These are phyloP conservation scores for Dinoponera quadriceps DNA, from an alignment of 1,140 invertebrate species.

Conservation along the genomic window DNA sequence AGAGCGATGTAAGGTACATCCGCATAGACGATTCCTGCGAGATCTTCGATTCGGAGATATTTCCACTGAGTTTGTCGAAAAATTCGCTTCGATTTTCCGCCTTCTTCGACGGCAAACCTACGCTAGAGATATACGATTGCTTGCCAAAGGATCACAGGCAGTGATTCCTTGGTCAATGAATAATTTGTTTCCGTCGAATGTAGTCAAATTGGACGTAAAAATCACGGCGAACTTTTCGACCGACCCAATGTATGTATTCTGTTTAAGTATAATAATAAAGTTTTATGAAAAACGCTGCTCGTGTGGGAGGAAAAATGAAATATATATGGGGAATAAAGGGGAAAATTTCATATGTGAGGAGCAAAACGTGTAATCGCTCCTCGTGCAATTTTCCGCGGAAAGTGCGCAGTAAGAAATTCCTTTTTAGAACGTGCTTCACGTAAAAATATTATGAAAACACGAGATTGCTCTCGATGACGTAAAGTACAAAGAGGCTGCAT, in stretches of 20 bases:
- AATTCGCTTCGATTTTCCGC: too few relatives aligned
- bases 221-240: too few relatives aligned
- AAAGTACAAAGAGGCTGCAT: constrained; percentile 5
- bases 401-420: constrained; percentile 19
- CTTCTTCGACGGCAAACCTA: too few relatives aligned
- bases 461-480: neutral
- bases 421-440: constrained; percentile 20
- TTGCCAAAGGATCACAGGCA: neutral
- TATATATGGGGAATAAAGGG: neutral
- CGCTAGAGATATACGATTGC: neutral
- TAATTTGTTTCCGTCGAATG: too few relatives aligned
- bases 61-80: too few relatives aligned
- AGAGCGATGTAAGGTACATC: neutral
- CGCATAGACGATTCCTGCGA: neutral
- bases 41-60: neutral
- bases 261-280: constrained; percentile 14
- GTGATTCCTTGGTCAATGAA: too few relatives aligned
- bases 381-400: constrained; percentile 25
- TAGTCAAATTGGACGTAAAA: too few relatives aligned
- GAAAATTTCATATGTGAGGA: constrained; percentile 37
- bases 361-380: constrained; percentile 19
- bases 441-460: constrained; percentile 30
- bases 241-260: too few relatives aligned
- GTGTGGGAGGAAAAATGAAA: neutral
- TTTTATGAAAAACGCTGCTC: constrained; percentile 5